phyloP scores from a whole-genome alignment of 92 coral and sea anemone genomes.

The Pocillopora meandrina region DNA sequence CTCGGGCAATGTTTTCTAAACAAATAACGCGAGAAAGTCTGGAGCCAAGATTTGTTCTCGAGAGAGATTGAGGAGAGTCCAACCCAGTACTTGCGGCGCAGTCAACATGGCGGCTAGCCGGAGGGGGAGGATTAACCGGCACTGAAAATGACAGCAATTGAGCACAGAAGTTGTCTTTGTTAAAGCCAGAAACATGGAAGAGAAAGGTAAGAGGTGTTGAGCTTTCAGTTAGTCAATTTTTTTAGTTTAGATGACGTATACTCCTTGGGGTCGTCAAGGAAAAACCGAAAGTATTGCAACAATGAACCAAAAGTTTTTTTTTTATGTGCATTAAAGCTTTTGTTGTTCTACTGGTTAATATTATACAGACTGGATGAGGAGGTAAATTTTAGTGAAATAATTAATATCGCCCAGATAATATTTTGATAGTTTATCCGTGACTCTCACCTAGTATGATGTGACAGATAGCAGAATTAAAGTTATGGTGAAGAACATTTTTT shows the following conservation, averaged over 20 bases:
- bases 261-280: neutral
- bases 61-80: constrained; percentile 33
- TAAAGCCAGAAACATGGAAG: constrained; percentile 27
- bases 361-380: too few relatives aligned
- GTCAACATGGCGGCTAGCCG: constrained; percentile 48
- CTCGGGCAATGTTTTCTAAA: constrained; percentile 58
- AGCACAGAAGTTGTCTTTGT: neutral
- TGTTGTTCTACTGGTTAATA: too few relatives aligned
- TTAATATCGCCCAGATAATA: too few relatives aligned
- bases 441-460: too few relatives aligned
- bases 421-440: too few relatives aligned
- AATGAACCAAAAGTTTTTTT: too few relatives aligned
- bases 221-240: neutral
- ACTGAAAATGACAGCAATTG: neutral
- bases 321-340: too few relatives aligned
- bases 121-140: neutral
- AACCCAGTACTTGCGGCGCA: constrained; percentile 12
- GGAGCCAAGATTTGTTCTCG: constrained; percentile 28
- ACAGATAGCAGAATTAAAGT: too few relatives aligned
- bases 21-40: constrained; percentile 47
- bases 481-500: too few relatives aligned
- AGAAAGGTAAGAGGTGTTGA: neutral
- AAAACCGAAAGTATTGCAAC: too few relatives aligned
- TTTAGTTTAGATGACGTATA: neutral
- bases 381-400: too few relatives aligned